phyloP scores from a whole-genome alignment of 2,888 invertebrate species.

The Melanostoma mellinum region DNA sequence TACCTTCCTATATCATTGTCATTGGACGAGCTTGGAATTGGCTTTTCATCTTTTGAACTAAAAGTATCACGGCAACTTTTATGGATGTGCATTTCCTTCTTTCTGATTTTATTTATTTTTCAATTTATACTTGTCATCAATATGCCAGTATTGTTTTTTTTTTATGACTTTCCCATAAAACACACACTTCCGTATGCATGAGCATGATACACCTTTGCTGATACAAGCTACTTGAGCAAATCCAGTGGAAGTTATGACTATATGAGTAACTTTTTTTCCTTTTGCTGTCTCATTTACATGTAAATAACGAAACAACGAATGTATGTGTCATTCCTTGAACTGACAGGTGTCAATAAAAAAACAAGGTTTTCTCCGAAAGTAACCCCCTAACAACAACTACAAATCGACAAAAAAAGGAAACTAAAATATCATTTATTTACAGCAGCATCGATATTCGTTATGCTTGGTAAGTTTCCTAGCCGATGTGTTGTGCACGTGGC shows the following conservation, averaged over 20 bases:
- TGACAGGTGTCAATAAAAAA: conserved; percentile 38
- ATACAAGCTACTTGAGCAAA: too few species aligned
- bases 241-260: not conserved
- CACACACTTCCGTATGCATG: too few species aligned
- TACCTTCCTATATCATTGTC: too few species aligned
- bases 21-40: too few species aligned
- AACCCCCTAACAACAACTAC: not conserved
- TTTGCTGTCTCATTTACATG: conserved; percentile 17
- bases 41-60: too few species aligned
- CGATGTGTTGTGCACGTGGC: conserved; percentile 34
- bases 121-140: too few species aligned
- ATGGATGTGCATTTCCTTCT: too few species aligned
- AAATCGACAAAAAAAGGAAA: not conserved
- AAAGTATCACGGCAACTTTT: too few species aligned
- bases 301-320: not conserved
- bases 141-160: too few species aligned
- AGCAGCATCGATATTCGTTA: conserved; percentile 9
- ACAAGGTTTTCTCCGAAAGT: not conserved
- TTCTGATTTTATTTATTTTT: too few species aligned
- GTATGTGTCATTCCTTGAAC: conserved; percentile 15
- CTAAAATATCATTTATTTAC: conserved; percentile 4
- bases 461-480: conserved; percentile 28
- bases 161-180: too few species aligned
- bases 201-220: too few species aligned
- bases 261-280: not conserved